These are phyloP conservation scores for Musca vetustissima DNA, from an alignment of 1,140 invertebrate genomes.

Conservation along the genomic window DNA sequence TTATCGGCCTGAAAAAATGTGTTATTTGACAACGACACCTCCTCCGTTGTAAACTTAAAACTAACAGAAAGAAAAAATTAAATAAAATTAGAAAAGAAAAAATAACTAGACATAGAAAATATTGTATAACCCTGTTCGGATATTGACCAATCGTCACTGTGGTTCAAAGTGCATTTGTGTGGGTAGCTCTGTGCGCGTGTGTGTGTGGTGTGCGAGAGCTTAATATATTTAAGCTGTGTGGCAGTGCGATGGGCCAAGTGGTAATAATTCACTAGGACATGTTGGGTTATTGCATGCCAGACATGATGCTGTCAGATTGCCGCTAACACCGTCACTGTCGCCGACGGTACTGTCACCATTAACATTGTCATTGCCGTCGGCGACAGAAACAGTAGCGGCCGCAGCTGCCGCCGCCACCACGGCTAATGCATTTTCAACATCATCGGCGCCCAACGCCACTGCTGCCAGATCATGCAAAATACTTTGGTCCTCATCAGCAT, in stretches of 20 bases:
- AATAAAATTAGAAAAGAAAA: no score
- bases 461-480: slow-evolving; percentile 23
- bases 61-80: not conserved
- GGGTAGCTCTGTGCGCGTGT: no score
- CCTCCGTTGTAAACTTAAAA: no score
- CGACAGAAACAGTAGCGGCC: not conserved
- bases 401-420: slow-evolving; percentile 12
- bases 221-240: not conserved
- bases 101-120: not conserved
- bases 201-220: no score
- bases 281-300: not conserved
- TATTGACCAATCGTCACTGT: no score
- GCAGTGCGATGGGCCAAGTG: not conserved
- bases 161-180: no score
- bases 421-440: slow-evolving; percentile 9
- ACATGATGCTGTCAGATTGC: not conserved
- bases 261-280: slow-evolving; percentile 39
- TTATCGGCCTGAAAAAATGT: no score
- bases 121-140: not conserved
- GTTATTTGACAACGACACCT: no score
- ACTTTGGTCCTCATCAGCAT: slow-evolving; percentile 28
- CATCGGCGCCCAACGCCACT: slow-evolving; percentile 22
- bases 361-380: not conserved
- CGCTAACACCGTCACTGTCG: not conserved
- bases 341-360: not conserved